A percentile compares a stretch with the other conserved stretches of the same genome.
Evolutionary conservation across 2,888 invertebrate genomes (phyloP).

Genomic region (Plagodis dolabraria): DNA sequence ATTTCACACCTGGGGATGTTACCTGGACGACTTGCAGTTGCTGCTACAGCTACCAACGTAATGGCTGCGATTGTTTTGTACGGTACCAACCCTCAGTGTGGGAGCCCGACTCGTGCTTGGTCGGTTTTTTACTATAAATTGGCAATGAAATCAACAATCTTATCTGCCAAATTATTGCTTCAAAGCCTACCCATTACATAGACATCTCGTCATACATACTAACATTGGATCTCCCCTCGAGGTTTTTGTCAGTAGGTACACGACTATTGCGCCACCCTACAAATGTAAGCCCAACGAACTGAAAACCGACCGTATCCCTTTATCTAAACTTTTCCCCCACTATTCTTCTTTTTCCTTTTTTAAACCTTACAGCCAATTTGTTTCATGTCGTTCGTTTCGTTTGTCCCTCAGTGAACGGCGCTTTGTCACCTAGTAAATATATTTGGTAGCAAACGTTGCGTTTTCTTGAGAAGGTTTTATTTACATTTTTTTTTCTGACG

Average conservation of each 20-base stretch:
- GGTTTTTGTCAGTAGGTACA: not conserved
- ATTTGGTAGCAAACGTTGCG: constrained; percentile 11
- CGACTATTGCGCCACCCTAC: constrained; percentile 16
- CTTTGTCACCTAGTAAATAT: constrained; percentile 26
- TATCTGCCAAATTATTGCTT: too few relatives aligned
- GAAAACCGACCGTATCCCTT: constrained; percentile 21
- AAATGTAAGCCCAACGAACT: constrained; percentile 25
- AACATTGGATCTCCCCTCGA: not conserved
- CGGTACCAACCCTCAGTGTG: too few relatives aligned
- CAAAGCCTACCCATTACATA: too few relatives aligned
- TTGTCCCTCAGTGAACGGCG: constrained; percentile 22
- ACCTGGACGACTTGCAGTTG: too few relatives aligned
- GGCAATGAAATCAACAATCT: too few relatives aligned
- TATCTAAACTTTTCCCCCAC: constrained; percentile 27
- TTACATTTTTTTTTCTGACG: not conserved
- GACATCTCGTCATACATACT: too few relatives aligned
- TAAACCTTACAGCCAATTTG: constrained; percentile 38
- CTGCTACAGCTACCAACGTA: too few relatives aligned
- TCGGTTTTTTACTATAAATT: too few relatives aligned
- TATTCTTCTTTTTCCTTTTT: constrained; percentile 27
- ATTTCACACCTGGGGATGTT: too few relatives aligned
- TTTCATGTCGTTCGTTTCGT: constrained; percentile 37
- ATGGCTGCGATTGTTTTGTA: too few relatives aligned
- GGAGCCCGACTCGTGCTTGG: too few relatives aligned
- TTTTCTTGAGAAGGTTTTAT: constrained; percentile 2